phyloP scores from a whole-genome alignment of 92 coral and sea anemone genomes.

The Metridium senile region DNA sequence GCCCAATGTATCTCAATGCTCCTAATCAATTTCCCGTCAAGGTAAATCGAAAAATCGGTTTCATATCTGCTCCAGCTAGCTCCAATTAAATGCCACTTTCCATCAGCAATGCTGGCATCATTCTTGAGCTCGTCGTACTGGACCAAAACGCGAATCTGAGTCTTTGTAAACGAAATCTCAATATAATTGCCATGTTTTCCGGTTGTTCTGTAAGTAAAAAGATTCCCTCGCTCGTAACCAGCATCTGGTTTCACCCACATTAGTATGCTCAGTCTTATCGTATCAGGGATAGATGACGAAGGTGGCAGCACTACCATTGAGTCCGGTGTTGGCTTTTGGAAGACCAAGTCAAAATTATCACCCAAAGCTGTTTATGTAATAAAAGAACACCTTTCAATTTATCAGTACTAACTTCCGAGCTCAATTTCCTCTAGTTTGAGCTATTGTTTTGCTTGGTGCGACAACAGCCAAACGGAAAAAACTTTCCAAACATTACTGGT shows the following conservation, averaged over 20 bases:
- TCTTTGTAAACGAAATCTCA: slow-evolving; percentile 38
- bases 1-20: neutral
- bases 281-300: neutral
- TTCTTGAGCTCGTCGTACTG: slow-evolving; percentile 30
- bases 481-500: too few species aligned
- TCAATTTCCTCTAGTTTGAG: too few species aligned
- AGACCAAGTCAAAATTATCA: slow-evolving; percentile 45
- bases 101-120: slow-evolving; percentile 41
- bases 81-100: slow-evolving; percentile 62
- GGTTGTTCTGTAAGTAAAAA: slow-evolving; percentile 60
- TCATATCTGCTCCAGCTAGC: slow-evolving; percentile 38
- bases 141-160: slow-evolving; percentile 28
- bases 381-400: too few species aligned
- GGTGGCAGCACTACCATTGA: slow-evolving; percentile 36
- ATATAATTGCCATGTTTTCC: slow-evolving; percentile 22
- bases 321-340: slow-evolving; percentile 17
- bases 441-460: too few species aligned
- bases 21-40: slow-evolving; percentile 27
- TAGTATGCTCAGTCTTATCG: slow-evolving; percentile 38
- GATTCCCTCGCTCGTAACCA: slow-evolving; percentile 42
- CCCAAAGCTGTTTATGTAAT: slow-evolving; percentile 44
- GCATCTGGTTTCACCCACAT: slow-evolving; percentile 48
- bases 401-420: too few species aligned
- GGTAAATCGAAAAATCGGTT: slow-evolving; percentile 21
- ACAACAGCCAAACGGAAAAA: too few species aligned